Conservation (phyloP, 1,140 invertebrate species). For the Trichonephila clavipes region DNA sequence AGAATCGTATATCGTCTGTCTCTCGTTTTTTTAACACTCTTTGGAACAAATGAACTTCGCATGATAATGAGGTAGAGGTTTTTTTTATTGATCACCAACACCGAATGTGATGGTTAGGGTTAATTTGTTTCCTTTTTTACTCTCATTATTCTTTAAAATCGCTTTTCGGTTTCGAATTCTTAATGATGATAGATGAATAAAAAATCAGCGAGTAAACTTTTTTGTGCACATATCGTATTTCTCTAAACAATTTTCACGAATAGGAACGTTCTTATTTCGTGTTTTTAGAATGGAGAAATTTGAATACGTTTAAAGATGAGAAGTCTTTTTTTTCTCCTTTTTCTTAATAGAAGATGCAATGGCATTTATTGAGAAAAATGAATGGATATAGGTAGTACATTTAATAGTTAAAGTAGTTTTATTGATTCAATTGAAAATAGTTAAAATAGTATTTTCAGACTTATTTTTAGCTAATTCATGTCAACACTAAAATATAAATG, state of each 20-base stretch:
- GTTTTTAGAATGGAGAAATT: not conserved
- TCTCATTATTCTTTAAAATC: not conserved
- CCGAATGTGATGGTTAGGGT: slow-evolving; percentile 16
- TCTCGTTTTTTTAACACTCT: not conserved
- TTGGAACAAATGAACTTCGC: not conserved
- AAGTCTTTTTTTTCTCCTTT: too few relatives aligned
- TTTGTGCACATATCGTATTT: not conserved
- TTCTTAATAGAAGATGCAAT: too few relatives aligned
- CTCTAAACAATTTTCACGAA: slow-evolving; percentile 4
- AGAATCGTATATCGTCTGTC: not conserved
- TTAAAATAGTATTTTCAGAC: too few relatives aligned
- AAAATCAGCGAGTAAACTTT: slow-evolving; percentile 1
- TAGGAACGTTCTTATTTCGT: not conserved
- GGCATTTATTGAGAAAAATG: too few relatives aligned
- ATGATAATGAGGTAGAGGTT: not conserved
- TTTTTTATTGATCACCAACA: slow-evolving; percentile 24
- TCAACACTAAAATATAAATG: too few relatives aligned
- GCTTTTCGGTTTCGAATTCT: slow-evolving; percentile 27
- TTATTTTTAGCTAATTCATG: too few relatives aligned
- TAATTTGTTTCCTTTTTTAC: slow-evolving; percentile 9
- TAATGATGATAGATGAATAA: slow-evolving; percentile 61
- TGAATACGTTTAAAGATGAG: not conserved
- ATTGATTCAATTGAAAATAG: too few relatives aligned
- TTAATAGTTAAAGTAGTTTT: too few relatives aligned
- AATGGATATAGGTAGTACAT: too few relatives aligned